Evolutionary conservation across 2,888 invertebrate species (phyloP).

Genomic region (Hemistola chrysoprasaria): DNA sequence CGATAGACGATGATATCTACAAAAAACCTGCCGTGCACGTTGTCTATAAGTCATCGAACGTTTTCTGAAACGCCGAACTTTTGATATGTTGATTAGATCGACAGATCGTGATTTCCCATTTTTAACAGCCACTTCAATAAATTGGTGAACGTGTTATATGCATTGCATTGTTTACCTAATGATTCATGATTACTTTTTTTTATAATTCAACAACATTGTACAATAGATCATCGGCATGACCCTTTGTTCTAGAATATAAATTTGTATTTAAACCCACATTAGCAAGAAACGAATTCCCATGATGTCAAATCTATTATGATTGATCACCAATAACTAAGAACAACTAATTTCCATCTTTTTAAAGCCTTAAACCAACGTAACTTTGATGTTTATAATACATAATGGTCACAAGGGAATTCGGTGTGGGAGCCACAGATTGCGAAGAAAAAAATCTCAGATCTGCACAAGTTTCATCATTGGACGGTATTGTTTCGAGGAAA

Average conservation of each 20-base stretch:
- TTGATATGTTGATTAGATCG: conserved; percentile 25
- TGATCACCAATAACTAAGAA: conserved; percentile 6
- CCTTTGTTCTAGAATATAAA: too few species aligned
- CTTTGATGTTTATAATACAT: conserved; percentile 56
- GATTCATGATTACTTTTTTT: too few species aligned
- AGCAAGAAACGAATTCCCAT: conserved; percentile 3
- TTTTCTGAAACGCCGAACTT: conserved; percentile 25
- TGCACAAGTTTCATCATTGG: conserved; percentile 55
- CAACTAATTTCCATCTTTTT: not conserved
- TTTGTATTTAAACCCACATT: too few species aligned
- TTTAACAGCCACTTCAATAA: too few species aligned
- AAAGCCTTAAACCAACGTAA: conserved; percentile 4
- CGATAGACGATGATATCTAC: conserved; percentile 44
- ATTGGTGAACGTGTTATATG: too few species aligned
- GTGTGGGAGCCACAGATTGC: conserved; percentile 61
- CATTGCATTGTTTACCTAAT: too few species aligned
- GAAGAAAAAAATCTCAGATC: conserved; percentile 65
- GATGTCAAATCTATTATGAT: conserved; percentile 5
- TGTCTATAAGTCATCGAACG: conserved; percentile 51
- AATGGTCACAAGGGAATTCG: conserved; percentile 67
- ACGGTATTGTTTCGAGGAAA: conserved; percentile 57
- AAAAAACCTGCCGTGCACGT: conserved; percentile 53
- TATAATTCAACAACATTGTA: too few species aligned
- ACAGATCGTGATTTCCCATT: conserved; percentile 6
- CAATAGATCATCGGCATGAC: too few species aligned